Evolutionary conservation across 2,888 invertebrate species (phyloP), one percentile per base, ranked within the genome.

Genomic region (Sphecodes monilicornis): DNA sequence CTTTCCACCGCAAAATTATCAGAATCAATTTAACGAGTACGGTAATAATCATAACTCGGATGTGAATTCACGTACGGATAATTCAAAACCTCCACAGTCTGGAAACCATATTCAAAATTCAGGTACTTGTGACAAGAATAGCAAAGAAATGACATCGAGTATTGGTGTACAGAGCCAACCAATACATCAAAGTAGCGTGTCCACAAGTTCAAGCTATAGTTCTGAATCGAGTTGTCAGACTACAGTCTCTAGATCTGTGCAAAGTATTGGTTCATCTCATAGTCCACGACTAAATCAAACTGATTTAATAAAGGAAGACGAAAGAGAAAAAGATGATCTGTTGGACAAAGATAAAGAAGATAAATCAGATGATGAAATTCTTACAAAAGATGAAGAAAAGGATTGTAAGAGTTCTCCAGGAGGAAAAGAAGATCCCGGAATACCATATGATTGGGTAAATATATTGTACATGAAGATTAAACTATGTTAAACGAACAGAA

Each of bases 381-480:
- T 93, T 60, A 88, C 91, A 13, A 96, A 96, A 91, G 95, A 96
- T 76, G 96, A 96, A 82, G 95, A 96, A 85, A 96, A 96, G 93
- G 96, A 96, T 93, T 95, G 95, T 91, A 94, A 96, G 87, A 95
- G 95, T 54, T 94, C 96, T 39, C 93, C 94, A 43, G 89, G 90
- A 87, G 95, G 95, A 0, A 97, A 97, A 93, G 97, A 97, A 93
- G 97, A 97, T 89, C 97, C 97, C 91, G 97, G 97, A 89, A 97
- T 98, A 94, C 97, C 98, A 0, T 98, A 98, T 91, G 98, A 98
- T 93, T 98, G 98, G 98, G 96, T 96, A 94, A 86, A 29, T 82
- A 77, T 57, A 66, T 77, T 22, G 18, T 50, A 26, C 13, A 70
- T 22, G 13, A 26, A 36, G 32, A 43, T 32, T 69, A 29, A 70